Base-by-base conservation (phyloP, 2,113 vertebrate genomes). In the Oryzias curvinotus region DNA sequence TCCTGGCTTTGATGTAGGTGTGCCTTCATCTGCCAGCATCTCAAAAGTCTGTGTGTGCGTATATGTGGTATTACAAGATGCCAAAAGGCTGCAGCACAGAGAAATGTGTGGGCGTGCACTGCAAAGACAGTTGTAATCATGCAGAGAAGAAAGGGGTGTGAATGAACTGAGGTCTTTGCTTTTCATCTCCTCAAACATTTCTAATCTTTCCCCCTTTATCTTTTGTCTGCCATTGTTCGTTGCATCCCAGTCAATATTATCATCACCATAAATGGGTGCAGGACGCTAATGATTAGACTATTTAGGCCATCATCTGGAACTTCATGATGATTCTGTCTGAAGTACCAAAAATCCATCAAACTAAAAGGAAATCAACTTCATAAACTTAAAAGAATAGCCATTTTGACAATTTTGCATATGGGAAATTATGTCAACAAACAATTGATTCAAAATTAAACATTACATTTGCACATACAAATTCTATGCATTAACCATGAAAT, bases 1-100 rank as follows among this genome's bases (percentile, higher is more conserved):
- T 71, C 46, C 57, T 78, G 58, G 65, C 68, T 65, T 72, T 85
- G 76, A 80, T 86, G 81, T 70, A 74, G 71, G 81, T 80, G 75
- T 74, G 78, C 71, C 83, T 83, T 83, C 71, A 85, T 88, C 74
- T 75, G 47, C 45, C 65, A 63, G 55, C 62, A 26, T 45, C 56
- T 77, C 64, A 41, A 57, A 62, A 17, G 50, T 62, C 26, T 65
- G 41, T 62, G 46, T 48, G 26, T 58, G 54, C 56, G 54, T 73
- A 21, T 66, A 53, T 41, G 64, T 56, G 55, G 23, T 59, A 68
- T 68, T 63, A 78, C 79, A 52, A 77, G 58, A 74, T 80, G 80
- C 83, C 65, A 80, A 64, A 82, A 81, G 77, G 67, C 67, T 77
- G 67, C 80, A 52, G 51, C 76, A 62, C 59, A 52, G 63, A 62